Percentiles rank a stretch among this genome's conserved stretches.
phyloP scores from a whole-genome alignment of 2,888 invertebrate genomes.

The Callyntrura sp. region DNA sequence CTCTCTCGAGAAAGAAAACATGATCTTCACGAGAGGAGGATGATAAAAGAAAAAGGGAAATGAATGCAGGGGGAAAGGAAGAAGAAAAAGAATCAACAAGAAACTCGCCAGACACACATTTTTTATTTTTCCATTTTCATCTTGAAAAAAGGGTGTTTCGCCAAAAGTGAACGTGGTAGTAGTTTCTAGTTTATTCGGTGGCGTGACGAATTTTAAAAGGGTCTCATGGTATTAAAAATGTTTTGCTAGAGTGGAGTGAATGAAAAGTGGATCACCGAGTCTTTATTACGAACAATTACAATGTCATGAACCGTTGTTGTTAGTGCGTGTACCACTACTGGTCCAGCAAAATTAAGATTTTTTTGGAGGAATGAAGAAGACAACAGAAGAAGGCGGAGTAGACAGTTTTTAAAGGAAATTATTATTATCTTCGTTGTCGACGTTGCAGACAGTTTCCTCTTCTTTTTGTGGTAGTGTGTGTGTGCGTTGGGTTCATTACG shows the following conservation, averaged over 20 bases:
- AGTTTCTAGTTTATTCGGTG: not conserved
- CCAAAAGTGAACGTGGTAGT: too few species aligned
- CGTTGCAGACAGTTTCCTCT: too few species aligned
- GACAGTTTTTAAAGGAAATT: not conserved
- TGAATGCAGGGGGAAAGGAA: not conserved
- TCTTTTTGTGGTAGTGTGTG: too few species aligned
- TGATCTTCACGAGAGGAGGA: constrained; percentile 3
- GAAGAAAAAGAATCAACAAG: constrained; percentile 26
- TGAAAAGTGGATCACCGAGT: not conserved
- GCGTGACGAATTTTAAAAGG: constrained; percentile 16
- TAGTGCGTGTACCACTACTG: not conserved
- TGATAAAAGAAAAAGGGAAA: constrained; percentile 18
- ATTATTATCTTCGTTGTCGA: constrained; percentile 15
- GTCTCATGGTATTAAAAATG: not conserved
- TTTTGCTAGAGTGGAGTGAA: not conserved
- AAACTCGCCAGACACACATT: constrained; percentile 8
- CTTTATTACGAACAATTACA: not conserved
- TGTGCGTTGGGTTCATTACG: constrained; percentile 17
- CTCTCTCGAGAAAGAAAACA: not conserved
- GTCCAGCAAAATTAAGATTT: constrained; percentile 59
- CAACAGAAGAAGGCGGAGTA: constrained; percentile 21
- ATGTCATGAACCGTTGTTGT: not conserved
- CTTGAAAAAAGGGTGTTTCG: constrained; percentile 45
- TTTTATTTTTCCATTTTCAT: constrained; percentile 45
- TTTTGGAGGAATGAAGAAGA: constrained; percentile 6